phyloP scores from a whole-genome alignment of 2,113 vertebrate genomes.

The Amazona guildingii region DNA sequence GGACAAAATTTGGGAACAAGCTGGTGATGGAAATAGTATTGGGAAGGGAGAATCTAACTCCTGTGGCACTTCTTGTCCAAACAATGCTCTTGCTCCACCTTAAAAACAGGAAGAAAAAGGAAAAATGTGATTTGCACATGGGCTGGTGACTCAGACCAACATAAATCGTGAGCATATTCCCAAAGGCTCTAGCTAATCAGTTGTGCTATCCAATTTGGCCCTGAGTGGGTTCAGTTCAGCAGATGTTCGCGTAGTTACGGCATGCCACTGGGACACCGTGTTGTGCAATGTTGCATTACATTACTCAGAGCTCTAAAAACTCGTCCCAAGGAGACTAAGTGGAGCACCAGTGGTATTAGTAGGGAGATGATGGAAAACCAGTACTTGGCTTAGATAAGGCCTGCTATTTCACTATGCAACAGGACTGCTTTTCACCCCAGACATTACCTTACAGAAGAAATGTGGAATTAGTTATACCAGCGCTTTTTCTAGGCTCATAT shows the following conservation, averaged over 20 bases:
- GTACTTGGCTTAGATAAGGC: background rate
- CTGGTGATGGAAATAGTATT: background rate
- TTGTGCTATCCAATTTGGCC: conserved; percentile 37
- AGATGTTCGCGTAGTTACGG: conserved; percentile 30
- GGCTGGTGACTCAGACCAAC: conserved; percentile 44
- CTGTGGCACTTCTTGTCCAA: background rate
- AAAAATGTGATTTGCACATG: conserved; percentile 24
- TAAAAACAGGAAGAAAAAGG: background rate
- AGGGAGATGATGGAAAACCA: background rate
- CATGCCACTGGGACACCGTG: background rate
- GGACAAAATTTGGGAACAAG: background rate
- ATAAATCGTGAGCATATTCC: conserved; percentile 6
- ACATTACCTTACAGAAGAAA: background rate
- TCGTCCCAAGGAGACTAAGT: background rate
- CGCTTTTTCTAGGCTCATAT: background rate
- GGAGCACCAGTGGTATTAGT: background rate
- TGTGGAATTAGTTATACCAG: background rate
- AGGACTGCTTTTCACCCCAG: background rate
- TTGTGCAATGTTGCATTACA: conserved; percentile 1
- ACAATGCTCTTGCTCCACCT: background rate
- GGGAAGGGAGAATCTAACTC: background rate
- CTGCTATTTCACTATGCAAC: background rate
- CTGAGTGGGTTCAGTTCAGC: conserved; percentile 23
- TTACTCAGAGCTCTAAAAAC: conserved; percentile 22
- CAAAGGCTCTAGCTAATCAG: conserved; percentile 25